Evolutionary conservation across 2,888 invertebrate species (phyloP).

Genomic region (Orthosia cruda): DNA sequence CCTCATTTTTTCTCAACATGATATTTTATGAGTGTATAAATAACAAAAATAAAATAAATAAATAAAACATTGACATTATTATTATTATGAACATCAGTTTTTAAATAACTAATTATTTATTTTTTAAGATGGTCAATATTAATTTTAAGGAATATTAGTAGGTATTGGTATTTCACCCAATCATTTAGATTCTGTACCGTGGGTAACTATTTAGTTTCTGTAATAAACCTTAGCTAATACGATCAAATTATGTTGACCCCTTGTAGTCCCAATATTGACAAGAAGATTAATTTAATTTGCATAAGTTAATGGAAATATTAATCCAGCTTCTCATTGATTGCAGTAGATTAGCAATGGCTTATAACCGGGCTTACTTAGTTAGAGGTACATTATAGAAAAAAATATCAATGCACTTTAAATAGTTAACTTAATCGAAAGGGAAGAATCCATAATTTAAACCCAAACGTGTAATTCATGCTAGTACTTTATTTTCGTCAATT

Average conservation of each 20-base stretch:
- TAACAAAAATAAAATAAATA: no score
- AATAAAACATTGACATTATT: no score
- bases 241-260: slow-evolving; percentile 40
- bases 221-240: slow-evolving; percentile 18
- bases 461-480: no score
- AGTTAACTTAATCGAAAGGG: neutral
- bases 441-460: neutral
- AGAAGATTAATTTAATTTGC: slow-evolving; percentile 53
- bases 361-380: slow-evolving; percentile 23
- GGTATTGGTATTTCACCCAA: no score
- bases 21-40: no score
- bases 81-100: no score
- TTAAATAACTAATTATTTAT: no score
- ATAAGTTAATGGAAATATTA: slow-evolving; percentile 58
- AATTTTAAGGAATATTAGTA: neutral
- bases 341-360: slow-evolving; percentile 28
- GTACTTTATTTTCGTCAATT: no score
- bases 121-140: neutral
- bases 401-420: neutral
- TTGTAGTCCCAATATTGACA: slow-evolving; percentile 40
- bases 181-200: no score
- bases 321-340: slow-evolving; percentile 33
- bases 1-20: no score
- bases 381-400: neutral
- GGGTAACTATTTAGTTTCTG: neutral